Conservation (phyloP, 2,888 invertebrate genomes). For the Venusia cambrica region DNA sequence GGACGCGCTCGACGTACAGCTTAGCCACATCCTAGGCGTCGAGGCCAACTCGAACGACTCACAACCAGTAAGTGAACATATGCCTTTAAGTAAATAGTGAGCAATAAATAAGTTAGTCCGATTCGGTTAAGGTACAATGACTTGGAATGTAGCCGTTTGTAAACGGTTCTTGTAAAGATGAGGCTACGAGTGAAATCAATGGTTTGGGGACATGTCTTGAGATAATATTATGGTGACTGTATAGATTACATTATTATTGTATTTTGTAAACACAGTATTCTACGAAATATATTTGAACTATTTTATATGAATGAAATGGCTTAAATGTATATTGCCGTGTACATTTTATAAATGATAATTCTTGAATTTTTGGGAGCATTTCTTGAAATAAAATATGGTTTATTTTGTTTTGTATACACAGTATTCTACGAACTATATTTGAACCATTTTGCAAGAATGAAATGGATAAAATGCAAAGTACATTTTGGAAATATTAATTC, state of each 20-base stretch:
- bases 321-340: too few relatives aligned
- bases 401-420: too few relatives aligned
- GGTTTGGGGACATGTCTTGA: constrained; percentile 29
- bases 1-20: constrained; percentile 55
- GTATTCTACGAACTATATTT: too few relatives aligned
- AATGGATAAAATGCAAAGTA: too few relatives aligned
- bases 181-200: constrained; percentile 35
- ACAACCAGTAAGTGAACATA: constrained; percentile 63
- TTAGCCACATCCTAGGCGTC: constrained; percentile 60
- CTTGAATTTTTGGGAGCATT: too few relatives aligned
- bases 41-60: constrained; percentile 60
- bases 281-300: too few relatives aligned
- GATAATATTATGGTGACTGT: constrained; percentile 12
- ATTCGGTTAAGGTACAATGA: constrained; percentile 20
- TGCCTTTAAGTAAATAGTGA: constrained; percentile 66
- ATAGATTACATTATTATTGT: too few relatives aligned
- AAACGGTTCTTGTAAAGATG: constrained; percentile 41
- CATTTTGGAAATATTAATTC: too few relatives aligned
- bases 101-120: constrained; percentile 36
- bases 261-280: constrained; percentile 1
- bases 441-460: too few relatives aligned
- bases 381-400: too few relatives aligned
- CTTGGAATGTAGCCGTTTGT: constrained; percentile 35
- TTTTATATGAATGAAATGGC: too few relatives aligned
- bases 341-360: too few relatives aligned